Evolutionary conservation across 2,797 vertebrate species (phyloP).

Genomic region (Gobionotothen gibberifrons): DNA sequence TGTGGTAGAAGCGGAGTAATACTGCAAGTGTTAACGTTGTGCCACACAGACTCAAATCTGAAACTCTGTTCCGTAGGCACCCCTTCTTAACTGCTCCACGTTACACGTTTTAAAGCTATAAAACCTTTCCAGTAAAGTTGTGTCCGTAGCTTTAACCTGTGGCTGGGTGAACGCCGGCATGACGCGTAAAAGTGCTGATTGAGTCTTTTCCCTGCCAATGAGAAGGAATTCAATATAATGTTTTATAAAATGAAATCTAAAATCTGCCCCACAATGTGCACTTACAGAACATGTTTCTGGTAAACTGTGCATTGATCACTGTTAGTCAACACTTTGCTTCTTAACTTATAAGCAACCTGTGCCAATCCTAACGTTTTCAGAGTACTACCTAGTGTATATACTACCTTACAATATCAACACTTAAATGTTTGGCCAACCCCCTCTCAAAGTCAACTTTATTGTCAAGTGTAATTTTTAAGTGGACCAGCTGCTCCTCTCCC

Average conservation of each 20-base stretch:
- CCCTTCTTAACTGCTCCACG: not conserved
- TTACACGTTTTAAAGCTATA: not conserved
- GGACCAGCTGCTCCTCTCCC: slow-evolving; percentile 25
- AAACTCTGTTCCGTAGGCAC: not conserved
- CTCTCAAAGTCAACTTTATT: no score
- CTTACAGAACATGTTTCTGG: not conserved
- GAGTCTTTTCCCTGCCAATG: not conserved
- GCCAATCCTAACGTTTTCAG: not conserved
- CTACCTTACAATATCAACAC: not conserved
- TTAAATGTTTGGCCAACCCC: not conserved
- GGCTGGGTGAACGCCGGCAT: no score
- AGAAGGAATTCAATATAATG: not conserved
- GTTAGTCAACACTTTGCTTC: slow-evolving; percentile 5
- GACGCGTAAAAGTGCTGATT: not conserved
- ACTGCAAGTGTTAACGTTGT: slow-evolving; percentile 8
- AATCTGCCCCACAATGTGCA: not conserved
- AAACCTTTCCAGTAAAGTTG: not conserved
- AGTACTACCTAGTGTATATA: not conserved
- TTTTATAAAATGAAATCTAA: not conserved
- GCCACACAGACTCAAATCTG: slow-evolving; percentile 8
- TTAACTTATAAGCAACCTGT: slow-evolving; percentile 8
- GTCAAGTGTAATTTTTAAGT: not conserved
- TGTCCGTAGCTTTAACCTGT: not conserved
- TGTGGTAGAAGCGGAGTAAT: slow-evolving; percentile 6
- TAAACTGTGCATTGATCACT: not conserved